These are phyloP conservation scores for Beroe forskalii DNA, from an alignment of 37 sponge, comb jelly and placozoan genomes.

Conservation along the genomic window DNA sequence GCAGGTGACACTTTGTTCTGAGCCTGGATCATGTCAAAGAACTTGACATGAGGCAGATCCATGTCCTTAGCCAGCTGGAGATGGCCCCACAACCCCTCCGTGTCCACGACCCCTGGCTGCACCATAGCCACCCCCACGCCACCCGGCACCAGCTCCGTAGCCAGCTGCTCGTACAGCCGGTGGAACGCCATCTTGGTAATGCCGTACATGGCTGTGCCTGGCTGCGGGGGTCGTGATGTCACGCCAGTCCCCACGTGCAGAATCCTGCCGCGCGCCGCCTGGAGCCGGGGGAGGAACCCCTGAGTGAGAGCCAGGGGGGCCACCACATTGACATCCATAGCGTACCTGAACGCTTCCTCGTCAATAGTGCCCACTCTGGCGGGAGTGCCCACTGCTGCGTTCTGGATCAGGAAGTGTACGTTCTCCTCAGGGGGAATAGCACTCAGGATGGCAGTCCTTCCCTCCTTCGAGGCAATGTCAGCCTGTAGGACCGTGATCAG, in stretches of 20 bases:
- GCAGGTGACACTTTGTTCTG: neutral
- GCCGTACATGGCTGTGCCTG: neutral
- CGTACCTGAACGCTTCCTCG: neutral
- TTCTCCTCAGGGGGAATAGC: neutral
- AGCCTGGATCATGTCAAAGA: neutral
- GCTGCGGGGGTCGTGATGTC: neutral
- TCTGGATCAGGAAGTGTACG: neutral
- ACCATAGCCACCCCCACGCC: neutral
- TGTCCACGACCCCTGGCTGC: neutral
- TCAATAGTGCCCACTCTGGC: neutral
- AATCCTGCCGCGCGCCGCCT: neutral
- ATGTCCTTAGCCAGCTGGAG: neutral
- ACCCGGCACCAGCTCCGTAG: neutral
- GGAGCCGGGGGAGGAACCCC: neutral
- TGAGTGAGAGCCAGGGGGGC: constrained; percentile 6
- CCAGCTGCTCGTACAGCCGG: neutral
- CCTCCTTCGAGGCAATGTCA: neutral
- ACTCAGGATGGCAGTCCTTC: neutral
- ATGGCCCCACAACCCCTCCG: constrained; percentile 30
- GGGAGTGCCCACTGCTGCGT: constrained; percentile 8
- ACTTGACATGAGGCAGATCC: neutral
- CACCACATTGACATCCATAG: neutral
- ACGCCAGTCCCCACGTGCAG: constrained; percentile 5
- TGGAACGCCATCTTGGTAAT: constrained; percentile 18
- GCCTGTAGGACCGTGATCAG: neutral